A percentile compares a stretch with the other conserved stretches of the same genome.
phyloP scores from a whole-genome alignment of 2,888 invertebrate genomes.

The Xestia c-nigrum region DNA sequence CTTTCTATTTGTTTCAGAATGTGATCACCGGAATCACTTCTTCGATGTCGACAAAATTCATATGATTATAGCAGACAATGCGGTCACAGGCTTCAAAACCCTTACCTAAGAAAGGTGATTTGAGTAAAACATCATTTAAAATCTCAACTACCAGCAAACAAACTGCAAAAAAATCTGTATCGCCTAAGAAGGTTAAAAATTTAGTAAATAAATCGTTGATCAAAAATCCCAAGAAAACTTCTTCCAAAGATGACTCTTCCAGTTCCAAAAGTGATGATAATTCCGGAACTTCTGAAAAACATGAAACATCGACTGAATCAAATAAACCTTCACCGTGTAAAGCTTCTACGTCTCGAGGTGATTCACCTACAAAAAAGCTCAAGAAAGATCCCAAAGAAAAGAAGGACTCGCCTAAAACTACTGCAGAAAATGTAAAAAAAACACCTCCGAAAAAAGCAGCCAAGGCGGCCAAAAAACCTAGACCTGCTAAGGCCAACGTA shows the following conservation, averaged over 20 bases:
- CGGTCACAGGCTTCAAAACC: conserved; percentile 88
- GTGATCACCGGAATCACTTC: conserved; percentile 78
- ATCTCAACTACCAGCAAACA: conserved; percentile 74
- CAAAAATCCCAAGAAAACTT: conserved; percentile 79
- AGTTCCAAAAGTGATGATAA: conserved; percentile 75
- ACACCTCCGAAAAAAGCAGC: conserved; percentile 73
- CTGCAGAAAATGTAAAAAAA: conserved; percentile 73
- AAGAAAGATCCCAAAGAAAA: conserved; percentile 84
- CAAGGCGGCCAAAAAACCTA: conserved; percentile 73
- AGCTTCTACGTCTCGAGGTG: conserved; percentile 72
- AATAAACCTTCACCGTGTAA: conserved; percentile 78
- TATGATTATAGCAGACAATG: conserved; percentile 85
- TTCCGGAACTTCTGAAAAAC: conserved; percentile 72
- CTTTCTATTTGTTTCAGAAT: conserved; percentile 85
- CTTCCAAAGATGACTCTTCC: conserved; percentile 75
- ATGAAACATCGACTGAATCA: conserved; percentile 72
- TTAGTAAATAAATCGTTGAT: conserved; percentile 77
- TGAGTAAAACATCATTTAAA: conserved; percentile 83
- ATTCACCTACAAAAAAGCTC: conserved; percentile 80
- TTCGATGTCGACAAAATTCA: conserved; percentile 83
- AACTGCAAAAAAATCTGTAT: conserved; percentile 78
- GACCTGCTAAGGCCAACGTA: conserved; percentile 68
- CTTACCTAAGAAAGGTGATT: conserved; percentile 86
- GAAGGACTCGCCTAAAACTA: conserved; percentile 81
- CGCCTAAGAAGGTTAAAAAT: conserved; percentile 81